These are phyloP conservation scores for Hyaena hyaena DNA, from an alignment of 2,113 vertebrate genomes.

Conservation along the genomic window DNA sequence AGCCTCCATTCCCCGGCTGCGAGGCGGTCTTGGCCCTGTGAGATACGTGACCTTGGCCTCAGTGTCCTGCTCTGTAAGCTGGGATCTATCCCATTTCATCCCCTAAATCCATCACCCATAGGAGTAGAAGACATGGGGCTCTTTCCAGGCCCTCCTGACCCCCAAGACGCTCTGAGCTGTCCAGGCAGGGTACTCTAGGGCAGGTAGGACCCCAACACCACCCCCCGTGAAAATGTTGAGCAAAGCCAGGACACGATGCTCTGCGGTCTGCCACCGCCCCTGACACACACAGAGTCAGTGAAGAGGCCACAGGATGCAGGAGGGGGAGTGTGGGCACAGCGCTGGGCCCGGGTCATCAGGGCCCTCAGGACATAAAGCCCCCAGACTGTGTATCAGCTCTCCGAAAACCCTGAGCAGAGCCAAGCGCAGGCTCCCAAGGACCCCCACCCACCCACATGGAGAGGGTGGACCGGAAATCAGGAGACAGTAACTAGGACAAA, in stretches of 20 bases:
- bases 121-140: background rate
- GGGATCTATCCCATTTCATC: background rate
- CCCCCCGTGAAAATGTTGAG: too few relatives aligned
- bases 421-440: background rate
- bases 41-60: background rate
- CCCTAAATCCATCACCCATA: background rate
- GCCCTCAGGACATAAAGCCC: background rate
- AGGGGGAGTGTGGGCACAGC: background rate
- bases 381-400: too few relatives aligned
- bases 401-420: background rate
- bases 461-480: background rate
- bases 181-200: rapidly evolving
- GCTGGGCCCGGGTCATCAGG: background rate
- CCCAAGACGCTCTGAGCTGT: background rate
- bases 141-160: background rate
- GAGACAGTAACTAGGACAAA: background rate
- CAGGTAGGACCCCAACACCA: background rate
- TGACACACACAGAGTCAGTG: background rate
- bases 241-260: background rate
- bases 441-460: background rate
- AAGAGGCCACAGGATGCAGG: background rate
- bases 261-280: too few relatives aligned
- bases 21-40: background rate
- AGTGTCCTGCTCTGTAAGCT: background rate
- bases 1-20: background rate